Base-by-base conservation (phyloP, 2,888 invertebrate species). In the Luperina nickerlii region DNA sequence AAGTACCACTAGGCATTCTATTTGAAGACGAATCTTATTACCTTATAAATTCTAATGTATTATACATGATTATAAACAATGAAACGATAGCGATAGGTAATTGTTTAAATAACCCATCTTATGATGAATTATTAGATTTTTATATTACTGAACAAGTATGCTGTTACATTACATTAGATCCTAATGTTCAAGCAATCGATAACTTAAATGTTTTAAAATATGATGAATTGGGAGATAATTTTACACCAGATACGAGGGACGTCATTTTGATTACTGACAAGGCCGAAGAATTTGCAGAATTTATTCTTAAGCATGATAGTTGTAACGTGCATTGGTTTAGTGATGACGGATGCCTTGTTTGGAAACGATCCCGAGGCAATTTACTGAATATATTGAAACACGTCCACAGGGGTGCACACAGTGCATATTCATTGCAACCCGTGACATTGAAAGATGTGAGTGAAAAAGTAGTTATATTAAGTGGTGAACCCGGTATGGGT, bases 401-500 rank as follows among this genome's bases (percentile, higher is more conserved):
- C 15, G 51, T 86, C 32, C 32, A 63, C 8, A 80, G 67, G 32
- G 72, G 68, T 45, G 45, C 63, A 42, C n/a, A 72, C 38, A 42
- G 0, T 13, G 20, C 32, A 2, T 63, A 66, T 32, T 74, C 15
- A 32, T 38, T 77, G 9, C 27, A 51, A 70, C 75, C 69, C 0
- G 42, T 38, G 7, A 77, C 75, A 8, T 42, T 84, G 11, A 81
- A 77, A 38, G 81, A 82, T 69, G 63, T 81, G 48, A 38, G 76
- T 9, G 87, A 89, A 45, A 84, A 78, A 72, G 69, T 83, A 11
- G 84, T 89, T 2, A 78, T 89, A 70, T 77, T 89, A 45, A 86
- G 76, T 60, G 87, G 75, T 27, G 87, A 77, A 32, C 82, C 89
- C 2, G 89, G 89, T 11, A 89, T 88, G 87, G 89, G 89, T 0